phyloP scores from a whole-genome alignment of 2,888 invertebrate species.

The Conus canariensis region DNA sequence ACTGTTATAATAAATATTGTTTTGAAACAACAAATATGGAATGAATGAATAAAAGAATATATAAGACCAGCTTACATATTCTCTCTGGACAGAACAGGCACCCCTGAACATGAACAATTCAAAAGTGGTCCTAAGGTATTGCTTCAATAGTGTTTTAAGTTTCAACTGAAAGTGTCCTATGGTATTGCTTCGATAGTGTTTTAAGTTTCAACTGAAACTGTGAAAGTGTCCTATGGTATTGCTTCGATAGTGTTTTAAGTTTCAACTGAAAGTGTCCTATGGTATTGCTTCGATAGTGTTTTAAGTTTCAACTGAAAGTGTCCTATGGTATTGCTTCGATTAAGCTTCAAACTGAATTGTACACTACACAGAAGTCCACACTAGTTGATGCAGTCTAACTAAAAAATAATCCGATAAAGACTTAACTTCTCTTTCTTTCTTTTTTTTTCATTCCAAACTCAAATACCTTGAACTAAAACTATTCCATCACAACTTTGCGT shows the following conservation, averaged over 20 bases:
- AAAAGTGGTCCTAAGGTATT: neutral
- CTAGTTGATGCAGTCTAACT: no score
- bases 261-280: neutral
- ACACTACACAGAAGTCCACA: no score
- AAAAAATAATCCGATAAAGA: no score
- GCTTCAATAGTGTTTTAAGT: neutral
- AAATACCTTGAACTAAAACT: no score
- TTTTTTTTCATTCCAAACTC: no score
- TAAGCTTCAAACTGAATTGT: neutral
- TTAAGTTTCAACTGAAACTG: no score
- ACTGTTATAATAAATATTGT: neutral
- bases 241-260: neutral
- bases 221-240: no score
- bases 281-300: neutral
- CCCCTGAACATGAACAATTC: neutral
- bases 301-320: no score
- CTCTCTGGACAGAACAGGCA: neutral
- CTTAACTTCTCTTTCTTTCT: no score
- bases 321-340: neutral
- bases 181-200: neutral
- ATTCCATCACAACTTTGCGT: no score
- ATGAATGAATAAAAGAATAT: neutral
- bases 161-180: neutral
- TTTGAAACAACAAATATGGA: neutral
- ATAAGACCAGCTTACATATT: constrained; percentile 22